Conservation (phyloP, 2,113 vertebrate species). For the Chiloscyllium plagiosum region DNA sequence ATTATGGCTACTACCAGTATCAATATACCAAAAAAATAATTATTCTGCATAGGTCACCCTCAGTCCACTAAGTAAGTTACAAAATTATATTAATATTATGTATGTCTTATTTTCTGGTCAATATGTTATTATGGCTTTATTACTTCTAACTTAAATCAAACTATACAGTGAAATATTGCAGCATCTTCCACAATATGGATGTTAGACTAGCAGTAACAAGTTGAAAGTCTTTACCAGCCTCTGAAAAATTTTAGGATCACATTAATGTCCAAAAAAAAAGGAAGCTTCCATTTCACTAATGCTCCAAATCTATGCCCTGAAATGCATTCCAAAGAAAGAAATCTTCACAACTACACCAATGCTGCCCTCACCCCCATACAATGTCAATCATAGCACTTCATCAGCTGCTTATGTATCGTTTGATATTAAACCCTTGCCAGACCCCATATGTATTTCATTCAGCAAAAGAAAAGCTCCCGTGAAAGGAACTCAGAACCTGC, state of each 20-base stretch:
- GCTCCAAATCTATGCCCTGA: neutral
- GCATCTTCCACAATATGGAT: neutral
- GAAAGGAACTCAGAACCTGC: neutral
- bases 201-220: neutral
- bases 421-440: neutral
- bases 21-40: neutral
- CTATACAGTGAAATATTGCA: neutral
- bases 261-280: neutral
- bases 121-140: neutral
- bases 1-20: neutral
- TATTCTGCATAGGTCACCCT: neutral
- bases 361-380: neutral
- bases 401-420: no score
- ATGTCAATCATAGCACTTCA: no score
- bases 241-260: neutral
- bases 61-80: neutral
- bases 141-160: neutral
- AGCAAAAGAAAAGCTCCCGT: neutral
- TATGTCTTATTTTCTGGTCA: neutral
- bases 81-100: neutral
- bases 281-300: neutral
- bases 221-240: neutral
- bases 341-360: neutral
- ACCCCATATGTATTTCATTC: neutral
- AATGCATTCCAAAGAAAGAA: neutral